phyloP scores from a whole-genome alignment of 2,797 vertebrate species.

The Saxicola maurus region DNA sequence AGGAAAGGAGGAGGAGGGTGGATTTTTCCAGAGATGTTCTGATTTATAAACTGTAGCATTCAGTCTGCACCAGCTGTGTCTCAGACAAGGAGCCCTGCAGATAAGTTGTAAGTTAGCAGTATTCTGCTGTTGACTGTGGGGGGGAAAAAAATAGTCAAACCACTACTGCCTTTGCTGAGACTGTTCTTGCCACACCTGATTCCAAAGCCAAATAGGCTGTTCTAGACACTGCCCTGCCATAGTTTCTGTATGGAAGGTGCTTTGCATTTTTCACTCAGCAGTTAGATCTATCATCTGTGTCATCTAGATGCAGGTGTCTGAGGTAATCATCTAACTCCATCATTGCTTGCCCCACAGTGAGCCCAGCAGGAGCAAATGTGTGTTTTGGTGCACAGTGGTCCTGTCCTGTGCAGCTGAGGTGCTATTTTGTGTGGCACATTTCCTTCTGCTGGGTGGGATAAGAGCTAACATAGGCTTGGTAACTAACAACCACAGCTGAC shows the following conservation, averaged over 20 bases:
- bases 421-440: not conserved
- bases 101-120: not conserved
- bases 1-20: not conserved
- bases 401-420: not conserved
- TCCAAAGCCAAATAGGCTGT: not conserved
- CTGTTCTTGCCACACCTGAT: not conserved
- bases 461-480: not conserved
- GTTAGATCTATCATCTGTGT: fast-evolving
- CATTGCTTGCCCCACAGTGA: not conserved
- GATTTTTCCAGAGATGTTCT: not conserved
- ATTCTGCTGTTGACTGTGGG: not conserved
- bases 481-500: not conserved
- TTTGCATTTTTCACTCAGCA: not conserved
- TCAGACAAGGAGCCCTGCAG: not conserved
- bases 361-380: not conserved
- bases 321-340: not conserved
- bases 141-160: not conserved
- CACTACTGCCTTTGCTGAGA: not conserved
- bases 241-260: not conserved
- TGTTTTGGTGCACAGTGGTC: not conserved
- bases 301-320: fast-evolving
- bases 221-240: not conserved
- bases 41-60: not conserved
- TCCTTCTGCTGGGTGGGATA: not conserved
- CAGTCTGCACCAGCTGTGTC: not conserved